These are phyloP conservation scores for Chydorus sphaericus DNA, from an alignment of 2,888 invertebrate genomes.

Conservation along the genomic window DNA sequence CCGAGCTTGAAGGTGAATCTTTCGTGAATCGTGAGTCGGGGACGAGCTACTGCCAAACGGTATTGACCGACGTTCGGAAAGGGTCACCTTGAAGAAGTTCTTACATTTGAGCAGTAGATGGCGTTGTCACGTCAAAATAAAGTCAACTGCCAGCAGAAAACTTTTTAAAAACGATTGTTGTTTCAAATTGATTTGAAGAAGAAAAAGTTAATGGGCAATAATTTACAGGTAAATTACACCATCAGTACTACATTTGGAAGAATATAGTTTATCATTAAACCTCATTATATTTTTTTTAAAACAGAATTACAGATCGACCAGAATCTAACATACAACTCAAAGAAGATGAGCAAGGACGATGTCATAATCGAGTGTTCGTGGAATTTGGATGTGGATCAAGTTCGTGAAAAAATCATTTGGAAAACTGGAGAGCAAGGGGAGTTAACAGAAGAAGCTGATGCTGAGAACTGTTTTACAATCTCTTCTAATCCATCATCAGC, in stretches of 20 bases:
- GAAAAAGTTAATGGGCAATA: background rate
- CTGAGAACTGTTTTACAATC: background rate
- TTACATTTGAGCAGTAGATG: background rate
- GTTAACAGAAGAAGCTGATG: background rate
- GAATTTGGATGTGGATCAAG: background rate
- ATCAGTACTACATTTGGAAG: background rate
- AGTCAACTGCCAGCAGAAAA: too few relatives aligned
- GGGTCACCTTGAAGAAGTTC: conserved; percentile 3
- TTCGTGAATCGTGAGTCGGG: too few relatives aligned
- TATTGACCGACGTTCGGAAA: background rate
- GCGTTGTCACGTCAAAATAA: background rate
- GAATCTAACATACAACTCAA: too few relatives aligned
- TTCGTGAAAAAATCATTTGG: background rate
- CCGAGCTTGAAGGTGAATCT: too few relatives aligned
- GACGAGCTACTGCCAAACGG: background rate
- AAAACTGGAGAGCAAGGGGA: background rate
- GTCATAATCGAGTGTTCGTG: background rate
- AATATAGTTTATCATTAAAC: too few relatives aligned
- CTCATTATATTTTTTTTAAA: too few relatives aligned
- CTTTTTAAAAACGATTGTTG: background rate
- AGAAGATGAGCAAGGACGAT: background rate
- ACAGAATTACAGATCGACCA: too few relatives aligned
- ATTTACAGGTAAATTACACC: background rate
- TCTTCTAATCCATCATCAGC: background rate
- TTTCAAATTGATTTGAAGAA: background rate